A percentile compares a stretch with the other conserved stretches of the same genome.
Conservation (phyloP, 2,888 invertebrate genomes). For the Clivina fossor region DNA sequence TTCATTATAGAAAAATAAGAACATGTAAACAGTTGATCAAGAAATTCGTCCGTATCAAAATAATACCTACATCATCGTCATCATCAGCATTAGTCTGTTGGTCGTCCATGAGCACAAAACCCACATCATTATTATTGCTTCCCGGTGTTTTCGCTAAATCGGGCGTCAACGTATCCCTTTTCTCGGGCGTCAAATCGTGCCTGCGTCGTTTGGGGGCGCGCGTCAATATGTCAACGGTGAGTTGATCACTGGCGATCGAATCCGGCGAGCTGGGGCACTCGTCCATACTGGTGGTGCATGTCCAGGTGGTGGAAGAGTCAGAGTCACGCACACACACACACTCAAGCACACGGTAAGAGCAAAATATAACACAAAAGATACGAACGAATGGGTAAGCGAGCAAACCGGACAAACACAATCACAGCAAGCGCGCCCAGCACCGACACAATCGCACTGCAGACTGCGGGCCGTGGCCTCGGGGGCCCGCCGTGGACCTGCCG, state of each 20-base stretch:
- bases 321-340: constrained; percentile 9
- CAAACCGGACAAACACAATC: too few species aligned
- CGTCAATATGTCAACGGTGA: constrained; percentile 50
- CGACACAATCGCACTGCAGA: constrained; percentile 27
- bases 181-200: constrained; percentile 39
- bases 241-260: constrained; percentile 52
- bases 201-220: constrained; percentile 49
- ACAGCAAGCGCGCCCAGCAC: constrained; percentile 6
- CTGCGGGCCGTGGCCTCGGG: constrained; percentile 33
- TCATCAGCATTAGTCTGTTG: constrained; percentile 48
- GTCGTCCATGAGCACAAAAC: constrained; percentile 53
- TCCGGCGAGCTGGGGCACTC: constrained; percentile 53
- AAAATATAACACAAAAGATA: too few species aligned
- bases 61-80: constrained; percentile 50
- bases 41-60: too few species aligned
- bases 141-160: constrained; percentile 43
- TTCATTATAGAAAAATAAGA: too few species aligned
- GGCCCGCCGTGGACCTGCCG: constrained; percentile 25
- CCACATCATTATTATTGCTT: constrained; percentile 53
- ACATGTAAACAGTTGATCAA: too few species aligned
- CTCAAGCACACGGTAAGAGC: not conserved
- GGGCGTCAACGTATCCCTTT: constrained; percentile 41
- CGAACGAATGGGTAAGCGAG: too few species aligned
- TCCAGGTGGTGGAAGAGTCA: too few species aligned
- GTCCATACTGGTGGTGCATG: constrained; percentile 45